phyloP scores from a whole-genome alignment of 2,888 invertebrate species.

The Helicoverpa assulta region DNA sequence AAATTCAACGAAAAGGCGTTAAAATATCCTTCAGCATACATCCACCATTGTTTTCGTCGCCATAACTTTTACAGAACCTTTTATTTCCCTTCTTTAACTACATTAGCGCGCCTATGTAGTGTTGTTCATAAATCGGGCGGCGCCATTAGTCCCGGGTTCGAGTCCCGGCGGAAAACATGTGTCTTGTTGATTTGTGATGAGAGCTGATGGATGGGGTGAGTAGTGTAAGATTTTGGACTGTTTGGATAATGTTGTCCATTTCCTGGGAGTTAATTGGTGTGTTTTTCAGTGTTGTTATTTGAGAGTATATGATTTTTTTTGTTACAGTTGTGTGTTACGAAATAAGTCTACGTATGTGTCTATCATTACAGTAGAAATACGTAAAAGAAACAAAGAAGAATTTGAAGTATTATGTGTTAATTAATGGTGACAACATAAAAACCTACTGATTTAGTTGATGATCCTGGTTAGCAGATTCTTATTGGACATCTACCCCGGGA shows the following conservation, averaged over 20 bases:
- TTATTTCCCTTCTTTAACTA: slow-evolving; percentile 74
- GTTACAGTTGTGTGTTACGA: neutral
- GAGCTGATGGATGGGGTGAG: slow-evolving; percentile 79
- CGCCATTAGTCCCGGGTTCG: slow-evolving; percentile 81
- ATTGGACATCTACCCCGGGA: too few relatives aligned
- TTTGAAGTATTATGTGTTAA: too few relatives aligned
- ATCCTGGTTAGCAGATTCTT: too few relatives aligned
- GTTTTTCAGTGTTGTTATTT: neutral
- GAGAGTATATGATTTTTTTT: neutral
- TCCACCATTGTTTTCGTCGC: slow-evolving; percentile 47
- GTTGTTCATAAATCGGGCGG: slow-evolving; percentile 81
- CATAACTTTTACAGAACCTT: slow-evolving; percentile 58
- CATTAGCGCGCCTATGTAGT: slow-evolving; percentile 77
- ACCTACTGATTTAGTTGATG: too few relatives aligned
- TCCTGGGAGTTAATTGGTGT: slow-evolving; percentile 14
- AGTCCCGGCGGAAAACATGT: slow-evolving; percentile 84
- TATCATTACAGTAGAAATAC: too few relatives aligned
- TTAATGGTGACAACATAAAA: too few relatives aligned
- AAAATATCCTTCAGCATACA: slow-evolving; percentile 13
- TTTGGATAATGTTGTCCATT: slow-evolving; percentile 36
- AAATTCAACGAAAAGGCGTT: neutral
- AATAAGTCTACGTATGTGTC: neutral
- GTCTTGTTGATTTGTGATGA: slow-evolving; percentile 88
- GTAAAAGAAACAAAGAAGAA: too few relatives aligned
- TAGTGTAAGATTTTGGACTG: slow-evolving; percentile 26